Evolutionary conservation across 2,888 invertebrate species (phyloP), one percentile per base, ranked within the genome.

Genomic region (Hypselothyrea guttata): DNA sequence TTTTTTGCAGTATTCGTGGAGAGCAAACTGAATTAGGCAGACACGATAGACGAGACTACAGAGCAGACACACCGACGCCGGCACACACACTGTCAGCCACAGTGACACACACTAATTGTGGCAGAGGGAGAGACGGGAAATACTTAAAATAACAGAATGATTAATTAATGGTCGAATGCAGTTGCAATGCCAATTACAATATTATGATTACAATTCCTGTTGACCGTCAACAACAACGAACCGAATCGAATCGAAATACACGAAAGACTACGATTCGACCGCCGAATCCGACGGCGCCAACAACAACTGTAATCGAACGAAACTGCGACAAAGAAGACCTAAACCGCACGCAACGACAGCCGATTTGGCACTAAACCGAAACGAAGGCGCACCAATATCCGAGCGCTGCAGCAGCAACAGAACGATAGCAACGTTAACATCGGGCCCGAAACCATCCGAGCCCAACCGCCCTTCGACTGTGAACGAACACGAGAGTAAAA

Each of bases 291-390:
- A 18, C 27, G 27, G 11, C 40, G 27, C 4, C 16, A 4, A 33
- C n/a, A 31, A 42, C 11, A 31, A 49, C 22, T 4, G 22, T 22
- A 22, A 33, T 35, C 16, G 8, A 12, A 12, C 7, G 22, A 44
- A 12, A 16, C 12, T 33, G 37, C 41, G 51, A 27, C 41, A 22
- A 7, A 12, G 9, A 42, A 4, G 18, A 59, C 54, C 7, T 18
- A 16, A 67, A 64, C 77, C 74, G 52, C 62, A 37, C 77, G 55
- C 42, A 52, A 65, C 56, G 60, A 72, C 66, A 71, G 65, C 72
- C 78, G 70, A 76, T 67, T 76, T 75, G 67, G 66, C 70, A 84
- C 86, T 84, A 71, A 70, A 59, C 64, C 58, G 56, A 71, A 59
- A 37, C 59, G 44, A 46, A 27, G 11, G 33, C 40, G 30, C 48